Percentiles rank a stretch among this genome's conserved stretches.
Evolutionary conservation across 2,113 vertebrate species (phyloP).

Genomic region (Barnardius zonarius): DNA sequence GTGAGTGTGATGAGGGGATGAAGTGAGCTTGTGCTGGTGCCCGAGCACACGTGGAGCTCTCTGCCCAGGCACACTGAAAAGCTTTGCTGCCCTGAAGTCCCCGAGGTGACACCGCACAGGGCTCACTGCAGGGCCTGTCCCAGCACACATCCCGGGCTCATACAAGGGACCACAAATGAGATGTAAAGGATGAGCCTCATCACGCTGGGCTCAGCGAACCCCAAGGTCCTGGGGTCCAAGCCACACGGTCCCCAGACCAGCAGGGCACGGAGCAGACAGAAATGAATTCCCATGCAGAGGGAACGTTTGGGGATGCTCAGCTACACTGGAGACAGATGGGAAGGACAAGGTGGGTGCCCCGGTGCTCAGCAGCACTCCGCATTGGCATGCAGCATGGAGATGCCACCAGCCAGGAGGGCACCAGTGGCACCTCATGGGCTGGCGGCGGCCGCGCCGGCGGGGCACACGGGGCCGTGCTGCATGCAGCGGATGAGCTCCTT

Average conservation of each 20-base stretch:
- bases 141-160: background rate
- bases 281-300: background rate
- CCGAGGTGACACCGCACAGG: background rate
- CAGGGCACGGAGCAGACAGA: background rate
- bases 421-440: slow-evolving; percentile 26
- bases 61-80: background rate
- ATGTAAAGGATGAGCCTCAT: background rate
- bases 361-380: rapidly evolving
- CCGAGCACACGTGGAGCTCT: background rate
- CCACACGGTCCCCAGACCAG: background rate
- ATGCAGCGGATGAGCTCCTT: slow-evolving; percentile 90
- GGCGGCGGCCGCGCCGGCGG: background rate
- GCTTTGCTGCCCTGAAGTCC: background rate
- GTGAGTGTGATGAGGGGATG: background rate
- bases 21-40: background rate
- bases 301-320: rapidly evolving
- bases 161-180: rapidly evolving
- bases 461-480: slow-evolving; percentile 68
- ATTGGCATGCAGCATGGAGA: rapidly evolving
- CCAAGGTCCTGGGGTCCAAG: background rate
- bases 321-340: background rate
- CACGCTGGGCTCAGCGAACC: background rate
- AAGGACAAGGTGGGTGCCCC: background rate
- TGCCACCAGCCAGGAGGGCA: background rate
- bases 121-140: background rate